These are phyloP conservation scores for Heliothis subflexa DNA, from an alignment of 1,140 invertebrate genomes.

Conservation along the genomic window DNA sequence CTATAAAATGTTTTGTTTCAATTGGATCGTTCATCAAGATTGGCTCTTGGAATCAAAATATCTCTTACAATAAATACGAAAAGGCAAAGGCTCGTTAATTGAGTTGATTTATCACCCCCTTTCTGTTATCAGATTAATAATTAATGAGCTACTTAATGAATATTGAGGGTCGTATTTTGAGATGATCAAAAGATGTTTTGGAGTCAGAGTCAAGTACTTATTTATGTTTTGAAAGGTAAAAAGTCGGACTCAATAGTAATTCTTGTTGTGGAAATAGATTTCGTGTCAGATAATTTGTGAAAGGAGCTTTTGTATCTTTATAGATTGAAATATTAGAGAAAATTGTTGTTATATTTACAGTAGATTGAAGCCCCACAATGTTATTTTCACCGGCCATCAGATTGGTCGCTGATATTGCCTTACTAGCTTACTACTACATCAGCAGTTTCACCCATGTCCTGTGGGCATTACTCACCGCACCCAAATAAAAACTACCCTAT, in stretches of 20 bases:
- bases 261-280: neutral
- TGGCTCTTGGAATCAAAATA: constrained; percentile 17
- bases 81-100: constrained; percentile 8
- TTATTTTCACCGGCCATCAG: too few species aligned
- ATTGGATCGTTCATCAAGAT: neutral
- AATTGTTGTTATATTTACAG: too few species aligned
- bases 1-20: constrained; percentile 29
- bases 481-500: too few species aligned
- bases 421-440: too few species aligned
- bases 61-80: constrained; percentile 14
- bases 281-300: neutral
- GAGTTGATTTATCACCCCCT: constrained; percentile 30
- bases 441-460: too few species aligned
- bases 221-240: constrained; percentile 13
- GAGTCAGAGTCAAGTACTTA: constrained; percentile 2
- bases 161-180: constrained; percentile 23
- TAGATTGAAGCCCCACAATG: too few species aligned
- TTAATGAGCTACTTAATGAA: constrained; percentile 32
- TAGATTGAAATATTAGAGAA: neutral
- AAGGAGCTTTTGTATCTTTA: neutral
- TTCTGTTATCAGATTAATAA: constrained; percentile 29
- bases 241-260: constrained; percentile 8
- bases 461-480: too few species aligned
- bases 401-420: too few species aligned
- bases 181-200: constrained; percentile 21